These are phyloP conservation scores for Phycodurus eques DNA, from an alignment of 2,113 vertebrate genomes.

Conservation along the genomic window DNA sequence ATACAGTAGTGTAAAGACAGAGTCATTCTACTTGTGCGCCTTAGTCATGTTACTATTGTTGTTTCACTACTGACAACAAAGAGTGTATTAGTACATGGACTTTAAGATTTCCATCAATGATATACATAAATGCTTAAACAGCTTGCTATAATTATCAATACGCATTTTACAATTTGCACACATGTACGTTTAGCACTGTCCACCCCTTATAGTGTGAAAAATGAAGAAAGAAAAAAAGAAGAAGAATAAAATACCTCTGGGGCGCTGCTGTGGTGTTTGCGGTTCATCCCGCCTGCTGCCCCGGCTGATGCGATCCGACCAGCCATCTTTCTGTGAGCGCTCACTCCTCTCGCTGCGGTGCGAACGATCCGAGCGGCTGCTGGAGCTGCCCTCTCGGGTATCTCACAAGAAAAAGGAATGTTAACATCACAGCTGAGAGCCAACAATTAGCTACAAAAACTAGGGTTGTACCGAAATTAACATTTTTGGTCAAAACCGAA, in stretches of 20 bases:
- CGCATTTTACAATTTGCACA: background rate
- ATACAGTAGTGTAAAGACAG: too few species aligned
- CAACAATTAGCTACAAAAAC: background rate
- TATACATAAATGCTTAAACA: background rate
- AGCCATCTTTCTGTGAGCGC: slow-evolving; percentile 77
- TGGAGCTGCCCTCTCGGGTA: slow-evolving; percentile 78
- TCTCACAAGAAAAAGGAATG: slow-evolving; percentile 64
- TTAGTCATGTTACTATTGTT: too few species aligned
- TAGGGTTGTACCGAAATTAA: too few species aligned
- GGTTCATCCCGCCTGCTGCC: slow-evolving; percentile 82
- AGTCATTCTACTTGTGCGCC: too few species aligned
- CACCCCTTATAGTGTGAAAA: background rate
- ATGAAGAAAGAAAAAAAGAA: background rate
- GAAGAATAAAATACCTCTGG: slow-evolving; percentile 76
- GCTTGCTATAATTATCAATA: background rate
- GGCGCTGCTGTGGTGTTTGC: slow-evolving; percentile 80
- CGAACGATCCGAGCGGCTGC: slow-evolving; percentile 65
- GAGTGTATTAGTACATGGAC: too few species aligned
- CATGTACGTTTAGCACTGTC: background rate
- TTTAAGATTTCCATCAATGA: background rate
- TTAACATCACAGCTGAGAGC: background rate
- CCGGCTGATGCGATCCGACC: slow-evolving; percentile 80
- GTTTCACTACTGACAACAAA: too few species aligned
- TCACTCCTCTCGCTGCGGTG: slow-evolving; percentile 72
- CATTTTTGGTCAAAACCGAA: too few species aligned